Evolutionary conservation across 2,888 invertebrate genomes (phyloP).

Genomic region (Cephus sareptanus): DNA sequence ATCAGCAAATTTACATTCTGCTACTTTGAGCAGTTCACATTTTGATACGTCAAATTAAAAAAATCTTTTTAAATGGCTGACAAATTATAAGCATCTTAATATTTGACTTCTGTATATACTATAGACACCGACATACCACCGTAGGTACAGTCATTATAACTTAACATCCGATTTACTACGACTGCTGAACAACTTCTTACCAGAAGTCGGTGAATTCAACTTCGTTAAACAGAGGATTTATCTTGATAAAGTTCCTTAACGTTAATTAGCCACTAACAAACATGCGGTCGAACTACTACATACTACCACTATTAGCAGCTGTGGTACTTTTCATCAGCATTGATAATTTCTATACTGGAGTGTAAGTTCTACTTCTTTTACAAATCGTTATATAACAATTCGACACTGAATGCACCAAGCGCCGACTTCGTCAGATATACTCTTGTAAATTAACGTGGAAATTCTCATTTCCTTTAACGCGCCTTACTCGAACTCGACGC

Average conservation of each 20-base stretch:
- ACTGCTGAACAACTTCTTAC: not conserved
- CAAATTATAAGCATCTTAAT: not conserved
- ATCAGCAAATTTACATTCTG: not conserved
- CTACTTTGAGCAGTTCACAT: not conserved
- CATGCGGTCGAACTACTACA: constrained; percentile 49
- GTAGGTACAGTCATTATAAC: not conserved
- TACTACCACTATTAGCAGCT: constrained; percentile 50
- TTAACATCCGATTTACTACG: not conserved
- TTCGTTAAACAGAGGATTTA: not conserved
- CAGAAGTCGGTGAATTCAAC: not conserved
- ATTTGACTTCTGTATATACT: not conserved
- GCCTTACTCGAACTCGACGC: not conserved
- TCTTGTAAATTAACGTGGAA: not conserved
- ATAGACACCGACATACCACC: not conserved
- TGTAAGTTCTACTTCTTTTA: constrained; percentile 52
- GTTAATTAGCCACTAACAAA: constrained; percentile 46
- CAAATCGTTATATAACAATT: not conserved
- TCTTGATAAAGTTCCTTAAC: constrained; percentile 15
- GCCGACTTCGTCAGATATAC: not conserved
- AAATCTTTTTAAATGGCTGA: not conserved
- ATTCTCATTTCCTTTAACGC: not conserved
- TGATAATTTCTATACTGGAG: constrained; percentile 61
- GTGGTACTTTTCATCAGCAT: constrained; percentile 53
- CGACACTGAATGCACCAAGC: not conserved
- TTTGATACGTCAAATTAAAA: not conserved